Evolutionary conservation across 2,797 vertebrate genomes (phyloP).

Genomic region (Margarornis squamiger): DNA sequence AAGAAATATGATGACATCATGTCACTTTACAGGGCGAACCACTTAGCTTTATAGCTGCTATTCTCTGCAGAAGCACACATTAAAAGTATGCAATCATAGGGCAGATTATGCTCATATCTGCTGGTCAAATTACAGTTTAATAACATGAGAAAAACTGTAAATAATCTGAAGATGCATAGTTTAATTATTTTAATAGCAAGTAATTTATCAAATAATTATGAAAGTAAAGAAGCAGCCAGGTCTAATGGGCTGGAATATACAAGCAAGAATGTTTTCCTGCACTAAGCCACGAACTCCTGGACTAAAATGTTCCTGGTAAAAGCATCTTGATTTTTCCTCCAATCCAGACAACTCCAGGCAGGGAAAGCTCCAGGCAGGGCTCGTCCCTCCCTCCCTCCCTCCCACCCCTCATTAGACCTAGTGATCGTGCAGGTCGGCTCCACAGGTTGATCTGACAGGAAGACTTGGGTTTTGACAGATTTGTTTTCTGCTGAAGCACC

Average conservation of each 20-base stretch:
- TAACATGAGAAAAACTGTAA: conserved; percentile 51
- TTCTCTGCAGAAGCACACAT: conserved; percentile 13
- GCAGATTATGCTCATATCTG: conserved; percentile 38
- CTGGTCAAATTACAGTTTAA: conserved; percentile 38
- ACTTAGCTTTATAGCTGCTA: conserved; percentile 43
- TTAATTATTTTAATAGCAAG: conserved; percentile 50
- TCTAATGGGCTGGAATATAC: neutral
- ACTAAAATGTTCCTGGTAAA: neutral
- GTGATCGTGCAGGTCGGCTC: neutral
- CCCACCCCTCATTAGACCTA: neutral
- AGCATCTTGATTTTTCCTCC: neutral
- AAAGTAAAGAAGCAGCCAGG: neutral
- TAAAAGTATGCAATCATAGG: neutral
- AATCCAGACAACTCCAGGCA: neutral
- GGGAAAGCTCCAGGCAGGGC: neutral
- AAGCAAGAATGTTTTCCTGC: neutral
- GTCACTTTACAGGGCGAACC: conserved; percentile 23
- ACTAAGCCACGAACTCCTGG: neutral
- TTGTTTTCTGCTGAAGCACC: neutral
- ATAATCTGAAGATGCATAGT: neutral
- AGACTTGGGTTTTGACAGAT: neutral
- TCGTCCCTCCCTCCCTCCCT: neutral
- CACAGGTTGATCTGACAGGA: neutral
- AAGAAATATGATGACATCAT: conserved; percentile 36
- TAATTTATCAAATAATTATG: neutral